Evolutionary conservation across 1,140 invertebrate species (phyloP).

Genomic region (Pissodes strobi): DNA sequence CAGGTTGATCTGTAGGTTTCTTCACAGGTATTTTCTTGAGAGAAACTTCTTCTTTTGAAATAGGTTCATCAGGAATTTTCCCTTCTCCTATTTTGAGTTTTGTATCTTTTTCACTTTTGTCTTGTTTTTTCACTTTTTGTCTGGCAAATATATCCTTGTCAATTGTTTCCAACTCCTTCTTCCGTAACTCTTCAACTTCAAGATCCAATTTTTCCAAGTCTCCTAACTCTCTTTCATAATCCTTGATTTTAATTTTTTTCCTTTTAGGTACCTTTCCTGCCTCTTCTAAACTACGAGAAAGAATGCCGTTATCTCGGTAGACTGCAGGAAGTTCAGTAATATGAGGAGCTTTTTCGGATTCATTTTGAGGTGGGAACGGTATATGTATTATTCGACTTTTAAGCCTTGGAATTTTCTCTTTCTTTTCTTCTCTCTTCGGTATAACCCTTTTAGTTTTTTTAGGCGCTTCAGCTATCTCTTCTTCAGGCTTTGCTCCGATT

Average conservation of each 20-base stretch:
- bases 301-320: conserved; percentile 63
- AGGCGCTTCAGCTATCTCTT: conserved; percentile 9
- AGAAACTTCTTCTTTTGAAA: conserved; percentile 39
- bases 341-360: conserved; percentile 58
- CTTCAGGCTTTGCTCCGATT: conserved; percentile 23
- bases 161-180: conserved; percentile 56
- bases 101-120: conserved; percentile 54
- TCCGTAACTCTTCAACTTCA: conserved; percentile 58
- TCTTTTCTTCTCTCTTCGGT: conserved; percentile 62
- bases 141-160: conserved; percentile 50
- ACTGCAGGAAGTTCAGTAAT: conserved; percentile 61
- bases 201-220: conserved; percentile 69
- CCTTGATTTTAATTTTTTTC: conserved; percentile 53
- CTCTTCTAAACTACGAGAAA: conserved; percentile 73
- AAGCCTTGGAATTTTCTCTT: conserved; percentile 65
- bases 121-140: conserved; percentile 49
- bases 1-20: not conserved
- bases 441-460: conserved; percentile 51
- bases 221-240: conserved; percentile 62
- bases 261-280: conserved; percentile 66
- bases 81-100: conserved; percentile 59
- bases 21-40: conserved; percentile 47
- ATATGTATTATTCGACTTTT: conserved; percentile 66
- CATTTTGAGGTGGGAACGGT: conserved; percentile 63
- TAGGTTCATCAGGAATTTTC: conserved; percentile 55